phyloP scores from a whole-genome alignment of 1,140 invertebrate species.

The Philopotamus ludificatus region DNA sequence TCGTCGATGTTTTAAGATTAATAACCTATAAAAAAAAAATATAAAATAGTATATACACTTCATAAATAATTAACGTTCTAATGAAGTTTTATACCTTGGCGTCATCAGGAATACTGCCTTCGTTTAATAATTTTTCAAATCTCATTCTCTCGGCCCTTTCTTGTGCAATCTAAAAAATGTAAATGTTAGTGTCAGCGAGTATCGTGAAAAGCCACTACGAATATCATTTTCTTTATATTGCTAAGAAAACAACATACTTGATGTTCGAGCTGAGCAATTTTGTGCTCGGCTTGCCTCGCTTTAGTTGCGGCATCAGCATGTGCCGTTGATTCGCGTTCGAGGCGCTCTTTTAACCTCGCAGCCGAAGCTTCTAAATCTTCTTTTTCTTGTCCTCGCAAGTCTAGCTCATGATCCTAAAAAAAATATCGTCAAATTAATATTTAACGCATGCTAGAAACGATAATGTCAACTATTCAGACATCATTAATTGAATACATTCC shows the following conservation, averaged over 20 bases:
- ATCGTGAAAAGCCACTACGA: neutral
- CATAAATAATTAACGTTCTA: too few species aligned
- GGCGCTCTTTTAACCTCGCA: slow-evolving; percentile 78
- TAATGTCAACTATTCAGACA: too few species aligned
- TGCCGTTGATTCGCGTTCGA: slow-evolving; percentile 85
- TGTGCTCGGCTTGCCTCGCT: slow-evolving; percentile 71
- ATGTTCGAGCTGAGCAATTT: slow-evolving; percentile 70
- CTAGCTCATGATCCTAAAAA: slow-evolving; percentile 80
- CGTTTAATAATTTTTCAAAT: slow-evolving; percentile 80
- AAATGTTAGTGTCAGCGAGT: neutral
- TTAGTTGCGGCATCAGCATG: slow-evolving; percentile 85
- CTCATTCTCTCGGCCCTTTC: slow-evolving; percentile 80
- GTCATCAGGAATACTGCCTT: slow-evolving; percentile 89
- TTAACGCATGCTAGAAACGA: too few species aligned
- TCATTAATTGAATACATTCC: too few species aligned
- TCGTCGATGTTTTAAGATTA: slow-evolving; percentile 54
- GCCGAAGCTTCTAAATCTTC: slow-evolving; percentile 87
- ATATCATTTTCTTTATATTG: slow-evolving; percentile 9
- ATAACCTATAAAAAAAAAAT: slow-evolving; percentile 45
- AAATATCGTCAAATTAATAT: slow-evolving; percentile 1
- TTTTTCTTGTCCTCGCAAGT: slow-evolving; percentile 85
- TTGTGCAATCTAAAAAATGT: slow-evolving; percentile 65
- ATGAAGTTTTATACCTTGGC: slow-evolving; percentile 70
- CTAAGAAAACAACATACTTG: slow-evolving; percentile 45
- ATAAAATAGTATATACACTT: slow-evolving; percentile 16